Conservation (phyloP, 2,113 vertebrate genomes). For the Etheostoma cragini region DNA sequence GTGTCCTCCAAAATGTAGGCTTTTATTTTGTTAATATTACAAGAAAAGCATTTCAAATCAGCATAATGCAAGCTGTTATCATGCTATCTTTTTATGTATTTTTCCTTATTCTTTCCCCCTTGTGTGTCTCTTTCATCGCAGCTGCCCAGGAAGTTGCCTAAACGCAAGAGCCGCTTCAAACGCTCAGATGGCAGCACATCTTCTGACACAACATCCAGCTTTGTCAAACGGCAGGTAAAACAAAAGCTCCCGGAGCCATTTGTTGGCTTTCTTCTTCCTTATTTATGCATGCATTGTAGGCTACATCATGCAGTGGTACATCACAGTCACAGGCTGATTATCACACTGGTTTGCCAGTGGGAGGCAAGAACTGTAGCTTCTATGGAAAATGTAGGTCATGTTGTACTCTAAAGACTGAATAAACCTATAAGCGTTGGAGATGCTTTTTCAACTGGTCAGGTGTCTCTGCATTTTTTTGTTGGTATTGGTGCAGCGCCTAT, state of each 20-base stretch:
- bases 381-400: constrained; percentile 27
- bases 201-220: constrained; percentile 89
- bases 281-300: neutral
- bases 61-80: neutral
- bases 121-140: constrained; percentile 56
- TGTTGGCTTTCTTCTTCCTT: neutral
- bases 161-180: constrained; percentile 88
- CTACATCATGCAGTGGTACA: neutral
- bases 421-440: constrained; percentile 1
- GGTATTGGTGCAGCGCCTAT: too few relatives aligned
- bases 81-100: neutral
- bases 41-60: neutral
- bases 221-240: constrained; percentile 87
- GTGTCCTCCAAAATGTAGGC: neutral
- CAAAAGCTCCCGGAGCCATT: neutral
- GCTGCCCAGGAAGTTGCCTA: constrained; percentile 88
- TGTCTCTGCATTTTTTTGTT: constrained; percentile 1
- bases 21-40: neutral
- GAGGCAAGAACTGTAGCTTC: neutral
- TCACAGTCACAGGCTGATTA: neutral
- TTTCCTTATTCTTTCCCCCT: constrained; percentile 1
- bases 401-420: constrained; percentile 20
- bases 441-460: neutral
- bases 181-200: constrained; percentile 89
- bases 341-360: constrained; percentile 11